Base-by-base conservation (phyloP, 2,113 vertebrate species). In the Coracopsis vasa region DNA sequence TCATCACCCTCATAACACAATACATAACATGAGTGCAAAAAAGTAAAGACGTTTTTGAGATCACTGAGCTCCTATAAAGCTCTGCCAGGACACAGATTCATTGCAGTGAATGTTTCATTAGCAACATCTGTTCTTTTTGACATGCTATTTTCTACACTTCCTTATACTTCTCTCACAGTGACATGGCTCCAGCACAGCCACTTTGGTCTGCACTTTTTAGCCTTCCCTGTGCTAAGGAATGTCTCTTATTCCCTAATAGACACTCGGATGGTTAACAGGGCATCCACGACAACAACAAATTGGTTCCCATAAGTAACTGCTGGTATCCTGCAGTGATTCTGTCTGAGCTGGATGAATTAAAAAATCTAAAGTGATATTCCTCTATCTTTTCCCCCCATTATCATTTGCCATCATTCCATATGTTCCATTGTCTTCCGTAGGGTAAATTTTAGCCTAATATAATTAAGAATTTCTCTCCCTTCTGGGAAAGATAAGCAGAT, bases 151-250 rank as follows among this genome's bases (percentile, higher is more conserved):
- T 65, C 90, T 65, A 58, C 21, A 8, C 61, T 70, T 81, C 51
- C 41, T 93, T 71, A 53, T 42, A 37, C 78, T 64, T 79, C 78
- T 82, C 61, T 91, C 48, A 31, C 3, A 5, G 60, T 33, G 58
- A 78, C 65, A 37, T 6, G 17, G 70, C 45, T 29, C 61, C 77
- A 56, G 73, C 58, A 56, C 73, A 69, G 48, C 31, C 62, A 39
- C 74, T 87, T 89, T 48, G n/a, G 21, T 72, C 48, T 92, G 87
- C 65, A 61, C 66, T 94, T 94, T 93, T 80, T 93, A 93, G 82
- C 85, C 41, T 85, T 88, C 24, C 24, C 44, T 51, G 28, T 54
- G 15, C 56, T 72, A 79, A 79, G 70, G 73, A 93, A 87, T 44
- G 73, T 62, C 47, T 82, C 44, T 93, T 71, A 67, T 89, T 84